Evolutionary conservation across 2,797 vertebrate species (phyloP).

Genomic region (Sebastes wilsoni): DNA sequence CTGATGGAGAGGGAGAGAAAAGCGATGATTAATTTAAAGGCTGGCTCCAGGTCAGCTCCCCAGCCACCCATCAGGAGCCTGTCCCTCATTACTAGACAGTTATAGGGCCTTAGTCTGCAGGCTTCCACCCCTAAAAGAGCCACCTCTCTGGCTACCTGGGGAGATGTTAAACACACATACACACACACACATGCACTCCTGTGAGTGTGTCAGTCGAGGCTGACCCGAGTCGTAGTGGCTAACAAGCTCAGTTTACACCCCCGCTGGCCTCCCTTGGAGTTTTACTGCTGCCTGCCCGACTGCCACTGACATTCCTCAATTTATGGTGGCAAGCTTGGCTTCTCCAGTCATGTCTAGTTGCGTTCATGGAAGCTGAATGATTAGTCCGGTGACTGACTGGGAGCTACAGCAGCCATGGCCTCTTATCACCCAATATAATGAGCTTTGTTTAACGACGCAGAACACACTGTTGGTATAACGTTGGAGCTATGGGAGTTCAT

Average conservation of each 20-base stretch:
- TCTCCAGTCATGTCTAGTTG: conserved; percentile 70
- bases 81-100: conserved; percentile 72
- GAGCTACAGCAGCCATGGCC: conserved; percentile 27
- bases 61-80: conserved; percentile 57
- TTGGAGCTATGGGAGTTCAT: conserved; percentile 43
- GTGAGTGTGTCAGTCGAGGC: conserved; percentile 52
- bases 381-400: conserved; percentile 55
- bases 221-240: conserved; percentile 64
- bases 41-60: conserved; percentile 65
- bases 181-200: conserved; percentile 36
- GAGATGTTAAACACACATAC: conserved; percentile 55
- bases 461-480: conserved; percentile 2
- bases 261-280: conserved; percentile 73
- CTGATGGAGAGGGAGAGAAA: conserved; percentile 18
- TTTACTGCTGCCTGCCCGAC: conserved; percentile 75
- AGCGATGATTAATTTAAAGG: conserved; percentile 23
- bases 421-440: conserved; percentile 63
- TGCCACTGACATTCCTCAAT: conserved; percentile 80
- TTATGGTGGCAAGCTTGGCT: conserved; percentile 76
- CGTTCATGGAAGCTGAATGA: conserved; percentile 67
- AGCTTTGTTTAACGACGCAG: conserved; percentile 44
- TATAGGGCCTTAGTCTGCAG: conserved; percentile 58
- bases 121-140: conserved; percentile 60
- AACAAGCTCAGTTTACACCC: conserved; percentile 78
- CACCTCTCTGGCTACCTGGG: conserved; percentile 63